Percentiles rank a stretch among this genome's conserved stretches.
Evolutionary conservation across 2,797 vertebrate genomes (phyloP).

Genomic region (Trachurus trachurus): DNA sequence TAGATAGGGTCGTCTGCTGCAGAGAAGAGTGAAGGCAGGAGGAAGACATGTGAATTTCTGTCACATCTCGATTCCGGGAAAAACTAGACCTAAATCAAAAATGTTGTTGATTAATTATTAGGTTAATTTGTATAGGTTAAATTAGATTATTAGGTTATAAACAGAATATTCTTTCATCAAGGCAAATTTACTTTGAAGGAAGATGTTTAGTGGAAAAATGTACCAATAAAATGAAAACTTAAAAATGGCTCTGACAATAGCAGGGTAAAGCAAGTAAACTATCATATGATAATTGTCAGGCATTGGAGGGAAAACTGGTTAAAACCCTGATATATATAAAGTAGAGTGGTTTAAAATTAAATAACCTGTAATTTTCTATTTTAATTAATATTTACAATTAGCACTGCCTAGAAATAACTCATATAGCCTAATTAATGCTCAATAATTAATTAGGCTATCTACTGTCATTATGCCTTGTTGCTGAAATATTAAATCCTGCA

Average conservation of each 20-base stretch:
- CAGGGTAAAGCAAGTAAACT: neutral
- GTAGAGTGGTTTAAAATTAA: neutral
- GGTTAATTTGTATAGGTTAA: too few relatives aligned
- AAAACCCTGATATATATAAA: neutral
- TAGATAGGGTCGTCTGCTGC: slow-evolving; percentile 69
- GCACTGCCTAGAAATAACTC: neutral
- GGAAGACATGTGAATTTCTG: neutral
- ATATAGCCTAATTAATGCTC: too few relatives aligned
- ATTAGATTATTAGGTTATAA: too few relatives aligned
- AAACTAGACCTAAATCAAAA: neutral
- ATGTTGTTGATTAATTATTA: neutral
- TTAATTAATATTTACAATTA: neutral
- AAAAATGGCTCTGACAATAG: neutral
- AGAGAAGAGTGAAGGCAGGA: neutral
- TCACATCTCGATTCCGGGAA: too few relatives aligned
- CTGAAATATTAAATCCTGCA: neutral
- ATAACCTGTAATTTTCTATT: neutral
- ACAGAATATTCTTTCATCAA: neutral
- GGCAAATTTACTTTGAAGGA: neutral
- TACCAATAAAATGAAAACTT: neutral
- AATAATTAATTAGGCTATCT: neutral
- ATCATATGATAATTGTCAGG: neutral
- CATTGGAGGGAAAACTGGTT: neutral
- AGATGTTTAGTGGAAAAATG: neutral
- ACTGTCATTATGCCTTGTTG: neutral